phyloP scores from a whole-genome alignment of 2,888 invertebrate species.

The Pammene fasciana region DNA sequence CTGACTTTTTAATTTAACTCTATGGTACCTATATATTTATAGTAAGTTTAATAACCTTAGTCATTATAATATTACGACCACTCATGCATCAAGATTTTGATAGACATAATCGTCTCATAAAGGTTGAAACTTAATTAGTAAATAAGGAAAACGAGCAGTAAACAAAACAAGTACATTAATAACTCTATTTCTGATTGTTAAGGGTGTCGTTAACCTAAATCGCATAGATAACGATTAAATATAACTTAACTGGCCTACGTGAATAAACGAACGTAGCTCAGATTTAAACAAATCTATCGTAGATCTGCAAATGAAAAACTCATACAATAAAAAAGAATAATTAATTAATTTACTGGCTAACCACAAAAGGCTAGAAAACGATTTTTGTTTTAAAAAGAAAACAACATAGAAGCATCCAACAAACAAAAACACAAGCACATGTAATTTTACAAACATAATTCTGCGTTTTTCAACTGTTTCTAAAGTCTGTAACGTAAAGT shows the following conservation, averaged over 20 bases:
- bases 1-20: too few species aligned
- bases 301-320: neutral
- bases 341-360: neutral
- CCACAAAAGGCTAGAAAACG: neutral
- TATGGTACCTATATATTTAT: too few species aligned
- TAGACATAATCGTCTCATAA: neutral
- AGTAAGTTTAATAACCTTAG: too few species aligned
- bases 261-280: constrained; percentile 53
- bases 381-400: constrained; percentile 3
- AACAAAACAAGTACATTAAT: constrained; percentile 43
- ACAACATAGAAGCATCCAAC: constrained; percentile 9
- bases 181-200: constrained; percentile 46
- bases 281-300: constrained; percentile 21
- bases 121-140: constrained; percentile 6
- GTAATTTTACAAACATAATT: constrained; percentile 32
- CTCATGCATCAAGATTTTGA: constrained; percentile 2
- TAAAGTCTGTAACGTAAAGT: neutral
- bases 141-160: constrained; percentile 53
- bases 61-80: neutral
- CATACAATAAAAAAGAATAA: neutral
- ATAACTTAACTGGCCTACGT: constrained; percentile 57
- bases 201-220: constrained; percentile 63
- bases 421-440: constrained; percentile 48
- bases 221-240: constrained; percentile 48
- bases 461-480: neutral